phyloP scores from a whole-genome alignment of 2,113 vertebrate genomes.

The Epinephelus fuscoguttatus region DNA sequence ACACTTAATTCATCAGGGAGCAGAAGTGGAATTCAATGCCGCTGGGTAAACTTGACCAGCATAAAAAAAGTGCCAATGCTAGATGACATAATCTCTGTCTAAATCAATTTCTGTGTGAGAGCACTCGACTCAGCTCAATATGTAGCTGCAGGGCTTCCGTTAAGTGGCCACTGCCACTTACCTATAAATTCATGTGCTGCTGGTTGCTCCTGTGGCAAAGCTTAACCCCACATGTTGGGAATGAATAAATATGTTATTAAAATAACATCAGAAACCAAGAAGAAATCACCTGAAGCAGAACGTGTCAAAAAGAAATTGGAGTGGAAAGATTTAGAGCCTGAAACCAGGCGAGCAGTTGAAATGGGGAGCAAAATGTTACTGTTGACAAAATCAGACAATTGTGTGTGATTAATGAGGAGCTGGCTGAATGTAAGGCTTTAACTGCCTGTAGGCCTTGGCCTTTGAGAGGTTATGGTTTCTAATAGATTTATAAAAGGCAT shows the following conservation, averaged over 20 bases:
- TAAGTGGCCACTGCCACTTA: conserved; percentile 78
- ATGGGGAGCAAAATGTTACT: conserved; percentile 6
- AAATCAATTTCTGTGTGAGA: conserved; percentile 79
- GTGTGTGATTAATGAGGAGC: background rate
- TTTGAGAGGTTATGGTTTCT: background rate
- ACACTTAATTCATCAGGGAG: conserved; percentile 26
- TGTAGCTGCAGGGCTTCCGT: conserved; percentile 75
- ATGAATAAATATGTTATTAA: conserved; percentile 20
- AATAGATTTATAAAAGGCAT: background rate
- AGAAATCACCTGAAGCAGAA: background rate
- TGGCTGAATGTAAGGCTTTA: background rate
- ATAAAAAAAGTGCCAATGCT: conserved; percentile 45
- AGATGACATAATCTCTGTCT: conserved; percentile 79
- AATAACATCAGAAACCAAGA: background rate
- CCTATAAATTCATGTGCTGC: conserved; percentile 75
- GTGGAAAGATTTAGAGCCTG: conserved; percentile 22
- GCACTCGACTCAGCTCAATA: conserved; percentile 79
- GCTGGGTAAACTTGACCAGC: conserved; percentile 64
- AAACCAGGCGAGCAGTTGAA: background rate
- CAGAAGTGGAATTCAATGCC: conserved; percentile 28
- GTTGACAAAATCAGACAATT: conserved; percentile 16
- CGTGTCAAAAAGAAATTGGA: background rate
- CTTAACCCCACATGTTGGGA: conserved; percentile 34
- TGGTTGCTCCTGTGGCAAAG: conserved; percentile 57
- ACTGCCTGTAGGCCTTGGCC: background rate